These are phyloP conservation scores for Colletes latitarsis DNA, from an alignment of 1,140 invertebrate genomes.

Conservation along the genomic window DNA sequence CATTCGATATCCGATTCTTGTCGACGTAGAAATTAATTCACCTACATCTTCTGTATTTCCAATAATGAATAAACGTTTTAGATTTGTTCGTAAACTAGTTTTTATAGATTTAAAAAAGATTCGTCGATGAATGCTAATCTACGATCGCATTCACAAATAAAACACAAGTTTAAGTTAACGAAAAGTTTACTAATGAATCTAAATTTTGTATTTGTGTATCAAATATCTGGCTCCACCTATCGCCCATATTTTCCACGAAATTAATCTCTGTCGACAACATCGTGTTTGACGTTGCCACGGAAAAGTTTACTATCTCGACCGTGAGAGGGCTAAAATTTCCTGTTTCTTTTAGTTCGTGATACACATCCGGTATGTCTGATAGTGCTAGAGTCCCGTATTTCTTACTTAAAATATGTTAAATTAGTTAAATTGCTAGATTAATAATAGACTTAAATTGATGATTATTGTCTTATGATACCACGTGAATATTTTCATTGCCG, in stretches of 20 bases:
- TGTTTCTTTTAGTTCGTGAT: slow-evolving; percentile 66
- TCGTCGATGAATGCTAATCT: too few species aligned
- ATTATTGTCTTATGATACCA: background rate
- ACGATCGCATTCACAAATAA: too few species aligned
- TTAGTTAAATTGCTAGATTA: slow-evolving; percentile 23
- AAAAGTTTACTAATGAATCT: too few species aligned
- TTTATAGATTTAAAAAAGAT: too few species aligned
- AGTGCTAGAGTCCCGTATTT: slow-evolving; percentile 1
- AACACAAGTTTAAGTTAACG: too few species aligned
- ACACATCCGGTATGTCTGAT: slow-evolving; percentile 62
- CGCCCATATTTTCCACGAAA: background rate
- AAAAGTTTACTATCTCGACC: background rate
- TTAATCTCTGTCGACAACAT: background rate
- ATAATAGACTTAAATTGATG: slow-evolving; percentile 24
- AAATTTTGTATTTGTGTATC: too few species aligned
- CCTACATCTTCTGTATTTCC: too few species aligned
- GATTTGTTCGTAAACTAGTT: too few species aligned
- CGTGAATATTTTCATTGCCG: background rate
- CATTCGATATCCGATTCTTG: too few species aligned
- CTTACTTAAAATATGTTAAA: slow-evolving; percentile 39
- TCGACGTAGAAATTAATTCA: too few species aligned
- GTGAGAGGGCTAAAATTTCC: slow-evolving; percentile 48
- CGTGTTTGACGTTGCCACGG: background rate
- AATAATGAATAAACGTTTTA: too few species aligned
- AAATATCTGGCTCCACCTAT: too few species aligned